Evolutionary conservation across 23 tunicate genomes (phyloP), one percentile per base, ranked within the genome.

Genomic region (Trididemnum clinides): DNA sequence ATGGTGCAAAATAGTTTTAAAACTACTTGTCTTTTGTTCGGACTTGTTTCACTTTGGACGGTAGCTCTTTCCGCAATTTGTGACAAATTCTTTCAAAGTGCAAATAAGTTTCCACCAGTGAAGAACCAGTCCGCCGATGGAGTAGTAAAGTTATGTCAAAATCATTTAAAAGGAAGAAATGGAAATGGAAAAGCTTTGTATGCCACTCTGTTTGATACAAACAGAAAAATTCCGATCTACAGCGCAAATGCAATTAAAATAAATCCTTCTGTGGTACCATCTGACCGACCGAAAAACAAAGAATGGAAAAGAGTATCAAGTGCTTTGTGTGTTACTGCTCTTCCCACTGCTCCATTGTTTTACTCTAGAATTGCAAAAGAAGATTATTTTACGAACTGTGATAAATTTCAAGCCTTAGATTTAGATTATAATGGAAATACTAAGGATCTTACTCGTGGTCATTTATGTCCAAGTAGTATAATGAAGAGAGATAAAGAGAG

Each of bases 391-490:
- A 77, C 39, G 7, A 28, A 28, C 33, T 96, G 99, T 81, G 84
- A 83, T 22, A 49, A 78, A 0, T 57, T 70, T 25, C 99, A 96
- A 59, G 96, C 99, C 12, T 29, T 66, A 1, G 19, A 75, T 74
- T 78, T 77, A 6, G 99, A 96, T 81, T 96, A 96, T 66, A 22
- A 29, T 27, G 82, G 86, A 66, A 79, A 96, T 37, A 75, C 22
- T 0, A n/a, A 88, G 21, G 15, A 91, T 64, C 50, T 96, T 28
- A 93, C 88, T 59, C 57, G 97, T 28, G 99, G 99, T 25, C 99
- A 96, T 57, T 62, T 96, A 49, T 71, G 86, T 12, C 99, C 99
- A 33, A 96, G 91, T 81, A 64, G 82, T 10, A 96, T 96, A 19
- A 96, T 91, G 54, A 33, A 33, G 26, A 83, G 88, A 85, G 80